Evolutionary conservation across 1,140 invertebrate species (phyloP), one percentile per base, ranked within the genome.

Genomic region (Drosophila grimshawi): DNA sequence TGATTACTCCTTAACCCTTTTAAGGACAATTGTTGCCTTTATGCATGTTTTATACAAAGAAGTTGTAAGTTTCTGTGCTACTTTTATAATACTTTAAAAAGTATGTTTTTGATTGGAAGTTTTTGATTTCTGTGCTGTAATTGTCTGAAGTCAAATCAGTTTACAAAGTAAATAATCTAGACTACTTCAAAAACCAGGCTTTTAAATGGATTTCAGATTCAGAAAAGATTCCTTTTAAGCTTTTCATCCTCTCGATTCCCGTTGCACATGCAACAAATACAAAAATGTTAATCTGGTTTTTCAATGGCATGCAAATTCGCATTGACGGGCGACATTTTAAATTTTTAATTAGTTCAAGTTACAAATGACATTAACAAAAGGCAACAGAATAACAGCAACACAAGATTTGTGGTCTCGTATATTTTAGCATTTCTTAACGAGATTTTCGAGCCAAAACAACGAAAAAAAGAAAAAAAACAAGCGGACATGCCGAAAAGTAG

Each of bases 341-440:
- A 86, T 86, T 88, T 78, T 80, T 88, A 88, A 88, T 88, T 88
- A 88, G 85, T 88, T 85, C 62, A 64, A 72, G 85, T 89, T 89
- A 83, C 83, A 88, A 89, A 89, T 89, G 76, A 77, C 80, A 80
- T 88, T 80, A 88, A 71, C 69, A 60, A 86, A 69, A 68, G 80
- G 55, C 78, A 76, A 73, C 27, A 59, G 55, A 77, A 56, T 76
- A 76, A 73, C 27, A 59, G 55, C 81, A 56, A 46, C 59, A 39
- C 48, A 60, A 78, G 76, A 88, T 81, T 89, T 89, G 85, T 76
- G 85, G 83, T 69, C 19, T 19, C 69, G 85, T 85, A 85, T 88
- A 83, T 88, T 88, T 88, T 89, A 82, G 82, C 79, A 86, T 88
- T 88, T 83, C 80, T 80, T 88, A 85, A 89, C 85, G 66, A 86